Evolutionary conservation across 2,113 vertebrate genomes (phyloP), one percentile per base, ranked within the genome.

Genomic region (human (Homo sapiens)): DNA sequence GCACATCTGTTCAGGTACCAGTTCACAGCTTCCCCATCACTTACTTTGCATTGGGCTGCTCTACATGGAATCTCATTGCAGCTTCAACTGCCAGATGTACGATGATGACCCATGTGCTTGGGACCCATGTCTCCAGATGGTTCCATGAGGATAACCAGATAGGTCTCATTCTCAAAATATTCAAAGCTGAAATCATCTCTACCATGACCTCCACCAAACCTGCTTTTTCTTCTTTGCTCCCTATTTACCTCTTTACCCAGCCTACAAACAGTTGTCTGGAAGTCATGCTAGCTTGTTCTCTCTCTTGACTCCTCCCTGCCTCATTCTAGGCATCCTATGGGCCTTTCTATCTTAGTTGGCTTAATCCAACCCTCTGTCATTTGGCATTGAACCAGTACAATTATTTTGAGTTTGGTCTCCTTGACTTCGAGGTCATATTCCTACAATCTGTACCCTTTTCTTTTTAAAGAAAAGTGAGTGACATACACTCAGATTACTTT

Each of bases 31-130:
- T 81, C 68, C 52, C n/a, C 18, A 3, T 17, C 7, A 50, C 23
- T 64, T 23, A n/a, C 48, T 57, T 52, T 68, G 70, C 35, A 35
- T 3, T 64, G 32, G 38, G 35, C 32, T 57, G 84, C 48, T 59
- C 1, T 18, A 0, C 13, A 50, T 38, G 10, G 2, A 38, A 2
- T 17, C 40, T 43, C n/a, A 22, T 0, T 40, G 20, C 11, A 43
- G 40, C 40, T 35, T 50, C 50, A 27, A 20, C 23, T 16, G 52
- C 25, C 70, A 61, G 20, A 32, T 57, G 0, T 9, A 10, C 10
- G 1, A 8, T 20, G 32, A 43, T 10, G 22, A 32, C 18, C 14
- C 20, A 32, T 38, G 40, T 35, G 14, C 32, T 85, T 40, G 32
- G 38, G 11, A 40, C 1, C 4, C 17, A 8, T 20, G 52, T 88